Evolutionary conservation across 2,888 invertebrate species (phyloP), one percentile per base, ranked within the genome.

Genomic region (Drosophila testacea): DNA sequence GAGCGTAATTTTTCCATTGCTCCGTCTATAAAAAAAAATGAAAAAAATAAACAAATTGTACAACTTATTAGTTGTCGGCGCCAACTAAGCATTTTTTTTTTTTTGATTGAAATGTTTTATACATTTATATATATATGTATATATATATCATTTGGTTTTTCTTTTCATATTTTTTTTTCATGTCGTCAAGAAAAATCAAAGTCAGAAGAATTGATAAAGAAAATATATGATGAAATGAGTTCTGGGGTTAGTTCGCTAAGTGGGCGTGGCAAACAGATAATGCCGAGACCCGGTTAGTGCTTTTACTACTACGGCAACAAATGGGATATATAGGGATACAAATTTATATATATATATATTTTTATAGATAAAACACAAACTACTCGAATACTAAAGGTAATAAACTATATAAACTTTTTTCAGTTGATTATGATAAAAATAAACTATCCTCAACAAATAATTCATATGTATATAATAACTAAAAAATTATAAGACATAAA

Each of bases 1-100:
- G 85, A 85, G 85, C 85, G 85, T 89, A 85, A 71, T 85, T 85
- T 85, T 89, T 89, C 85, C 89, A 85, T 85, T 73, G 85, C 75
- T 85, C 84, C 84, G 84, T 87, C 85, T 85, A 89, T 84, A 88
- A 88, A 81, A 85, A 83, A 84, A 83, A 86, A 70, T 68, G 36
- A 61, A 73, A 72, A 86, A 84, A 87, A 81, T 76, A 87, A 83
- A 83, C 70, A 89, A 87, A 83, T 81, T 80, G 71, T 71, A 80
- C 88, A 83, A 83, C 83, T 85, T 69, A 79, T 81, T 87, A 78
- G 87, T 83, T 83, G 56, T 63, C 48, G 50, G 78, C 73, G 62
- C 69, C 72, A 72, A 60, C 52, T 61, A 52, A 54, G 41, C 64
- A 9, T 67, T 42, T 56, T 50, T 73, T 44, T 68, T 22, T 44